Evolutionary conservation across 2,113 vertebrate genomes (phyloP), one percentile per base, ranked within the genome.

Genomic region (Lagopus leucura): DNA sequence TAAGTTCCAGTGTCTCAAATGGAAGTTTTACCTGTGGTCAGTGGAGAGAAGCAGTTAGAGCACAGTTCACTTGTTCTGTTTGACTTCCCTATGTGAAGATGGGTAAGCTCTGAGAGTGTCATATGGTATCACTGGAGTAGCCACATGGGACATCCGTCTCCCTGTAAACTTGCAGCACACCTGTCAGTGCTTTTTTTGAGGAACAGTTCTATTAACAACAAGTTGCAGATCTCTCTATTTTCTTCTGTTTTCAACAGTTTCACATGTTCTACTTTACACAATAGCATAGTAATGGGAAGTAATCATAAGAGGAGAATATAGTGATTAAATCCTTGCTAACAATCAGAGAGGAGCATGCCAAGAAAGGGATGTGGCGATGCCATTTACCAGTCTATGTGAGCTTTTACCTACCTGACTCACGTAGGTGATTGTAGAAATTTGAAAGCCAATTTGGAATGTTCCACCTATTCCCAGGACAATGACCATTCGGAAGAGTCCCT

Each of bases 371-470:
- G 32, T 5, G 72, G 63, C 16, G 54, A 38, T 8, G 13, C 58
- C 28, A 1, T 30, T 70, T 73, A 42, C 9, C 32, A 34, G 19
- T 5, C 70, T 69, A 8, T 2, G 4, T 50, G 28, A 1, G 1
- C 28, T 52, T 91, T 40, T 84, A 42, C 98, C 98, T 93, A 99
- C 98, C 86, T 63, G 40, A 45, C 98, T 98, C 14, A 98, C 95
- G 8, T 98, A 98, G 40, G 97, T 98, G 96, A 99, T 89, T 50
- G 96, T 97, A 16, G 98, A 98, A 57, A 98, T 38, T 6, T 97
- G 92, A 84, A 98, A 98, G 64, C 98, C 98, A 70, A 97, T 97
- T 38, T 98, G 98, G 94, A 99, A 98, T 1, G 98, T 97, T 30
- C 98, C 98, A 52, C 98, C 98, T 0, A 98, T 97, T 54, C 98